Conservation (phyloP, 2,888 invertebrate genomes). For the Netelia fuscicornis region DNA sequence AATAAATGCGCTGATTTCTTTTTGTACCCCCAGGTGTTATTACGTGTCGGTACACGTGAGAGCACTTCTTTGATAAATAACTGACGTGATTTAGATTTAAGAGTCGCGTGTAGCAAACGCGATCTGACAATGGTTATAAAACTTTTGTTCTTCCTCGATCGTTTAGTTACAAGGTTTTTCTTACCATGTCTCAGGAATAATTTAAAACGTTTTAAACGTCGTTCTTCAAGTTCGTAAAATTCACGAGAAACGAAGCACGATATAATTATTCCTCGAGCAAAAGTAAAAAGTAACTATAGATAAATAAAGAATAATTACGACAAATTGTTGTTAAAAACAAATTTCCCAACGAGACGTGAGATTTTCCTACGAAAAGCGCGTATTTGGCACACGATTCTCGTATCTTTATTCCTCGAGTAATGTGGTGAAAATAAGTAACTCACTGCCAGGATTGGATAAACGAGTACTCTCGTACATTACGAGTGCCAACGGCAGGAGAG, state of each 20-base stretch:
- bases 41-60: slow-evolving; percentile 20
- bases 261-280: neutral
- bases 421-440: slow-evolving; percentile 18
- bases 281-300: neutral
- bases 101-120: neutral
- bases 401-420: neutral
- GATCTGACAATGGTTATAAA: slow-evolving; percentile 23
- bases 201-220: neutral
- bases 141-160: neutral
- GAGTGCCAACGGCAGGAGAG: slow-evolving; percentile 13
- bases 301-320: no score
- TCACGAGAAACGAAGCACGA: neutral
- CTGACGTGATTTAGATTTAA: slow-evolving; percentile 11
- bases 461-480: slow-evolving; percentile 21
- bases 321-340: neutral
- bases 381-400: slow-evolving; percentile 10
- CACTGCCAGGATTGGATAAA: slow-evolving; percentile 49
- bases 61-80: slow-evolving; percentile 45
- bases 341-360: slow-evolving; percentile 6
- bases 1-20: slow-evolving; percentile 37
- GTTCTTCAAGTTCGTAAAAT: neutral
- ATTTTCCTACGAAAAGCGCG: slow-evolving; percentile 28
- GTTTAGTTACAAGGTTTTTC: neutral
- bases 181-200: neutral
- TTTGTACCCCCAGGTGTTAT: neutral